These are phyloP conservation scores for Ceratosolen fusciceps DNA, from an alignment of 1,140 invertebrate genomes.

Conservation along the genomic window DNA sequence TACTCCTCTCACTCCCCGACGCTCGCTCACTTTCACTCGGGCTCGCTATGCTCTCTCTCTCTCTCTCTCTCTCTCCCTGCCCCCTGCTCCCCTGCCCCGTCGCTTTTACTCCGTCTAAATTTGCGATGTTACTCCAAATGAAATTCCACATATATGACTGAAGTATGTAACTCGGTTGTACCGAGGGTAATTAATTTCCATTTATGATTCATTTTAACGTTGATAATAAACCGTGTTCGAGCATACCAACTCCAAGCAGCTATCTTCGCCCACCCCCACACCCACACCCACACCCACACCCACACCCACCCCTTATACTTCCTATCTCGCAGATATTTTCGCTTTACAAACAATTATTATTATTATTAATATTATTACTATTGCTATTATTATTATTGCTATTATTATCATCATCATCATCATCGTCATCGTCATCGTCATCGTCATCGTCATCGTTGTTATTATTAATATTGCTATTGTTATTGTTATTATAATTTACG, in stretches of 20 bases:
- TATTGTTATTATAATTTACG: conserved; percentile 43
- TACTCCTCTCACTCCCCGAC: background rate
- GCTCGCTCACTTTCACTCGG: background rate
- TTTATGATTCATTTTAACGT: conserved; percentile 49
- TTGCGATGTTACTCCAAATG: conserved; percentile 51
- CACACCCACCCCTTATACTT: too few species aligned
- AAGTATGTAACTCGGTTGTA: conserved; percentile 47
- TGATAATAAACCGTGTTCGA: conserved; percentile 42
- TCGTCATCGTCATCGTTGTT: too few species aligned
- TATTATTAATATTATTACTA: too few species aligned
- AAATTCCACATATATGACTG: conserved; percentile 49
- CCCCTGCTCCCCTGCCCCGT: background rate
- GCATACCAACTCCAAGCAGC: conserved; percentile 18
- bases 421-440: too few species aligned
- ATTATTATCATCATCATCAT: too few species aligned
- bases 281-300: too few species aligned
- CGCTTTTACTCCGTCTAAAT: conserved; percentile 42
- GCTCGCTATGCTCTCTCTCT: background rate
- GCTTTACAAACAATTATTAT: conserved; percentile 39
- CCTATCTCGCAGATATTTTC: conserved; percentile 20
- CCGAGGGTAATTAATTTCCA: conserved; percentile 48
- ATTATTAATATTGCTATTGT: too few species aligned
- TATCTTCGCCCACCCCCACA: too few species aligned
- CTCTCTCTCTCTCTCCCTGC: background rate
- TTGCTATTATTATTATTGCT: too few species aligned